Base-by-base conservation (phyloP, 1,140 invertebrate genomes). In the Idris sp. region DNA sequence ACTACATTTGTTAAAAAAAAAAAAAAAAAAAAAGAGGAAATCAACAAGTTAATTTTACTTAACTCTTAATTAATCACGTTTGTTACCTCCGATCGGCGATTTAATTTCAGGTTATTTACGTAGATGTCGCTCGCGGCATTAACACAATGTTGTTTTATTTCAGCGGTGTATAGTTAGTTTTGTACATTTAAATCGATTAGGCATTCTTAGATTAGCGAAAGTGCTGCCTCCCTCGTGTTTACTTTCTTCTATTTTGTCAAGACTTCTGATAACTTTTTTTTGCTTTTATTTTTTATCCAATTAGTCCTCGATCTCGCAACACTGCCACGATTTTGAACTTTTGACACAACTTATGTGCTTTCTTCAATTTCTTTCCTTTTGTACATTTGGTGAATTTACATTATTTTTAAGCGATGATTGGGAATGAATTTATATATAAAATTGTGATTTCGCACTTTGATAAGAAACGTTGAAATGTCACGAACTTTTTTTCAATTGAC, bases 281-380 rank as follows among this genome's bases (percentile, higher is more conserved):
- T 22, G 3, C 19, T 4, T 22, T 22, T 22, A 4, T 22, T 22
- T 22, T 22, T 22, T 6, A 44, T 19, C 1, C 8, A n/a, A 16
- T 28, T 46, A 15, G 26, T 61, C 43, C 46, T 26, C 13, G 28
- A 65, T 65, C 48, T 65, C 49, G 49, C 26, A 44, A 44, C 48
- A 64, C 59, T 64, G 59, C 48, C 59, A 53, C 19, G 25, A 9
- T 43, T 38, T 11, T 26, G 7, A 15, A 43, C 5, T 49, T 0
- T 48, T 18, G 35, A 33, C 16, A 0, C 16, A 9, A 9, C 14
- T 13, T 35, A 7, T 18, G 30, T 9, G 11, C n/a, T 13, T 18
- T 28, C 5, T 33, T 40, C 4, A 22, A 15, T 33, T 14, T 33
- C 14, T 16, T 33, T 38, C 8, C 13, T 5, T 31, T 22, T 41